phyloP scores from a whole-genome alignment of 2,797 vertebrate species.

The Masticophis lateralis region DNA sequence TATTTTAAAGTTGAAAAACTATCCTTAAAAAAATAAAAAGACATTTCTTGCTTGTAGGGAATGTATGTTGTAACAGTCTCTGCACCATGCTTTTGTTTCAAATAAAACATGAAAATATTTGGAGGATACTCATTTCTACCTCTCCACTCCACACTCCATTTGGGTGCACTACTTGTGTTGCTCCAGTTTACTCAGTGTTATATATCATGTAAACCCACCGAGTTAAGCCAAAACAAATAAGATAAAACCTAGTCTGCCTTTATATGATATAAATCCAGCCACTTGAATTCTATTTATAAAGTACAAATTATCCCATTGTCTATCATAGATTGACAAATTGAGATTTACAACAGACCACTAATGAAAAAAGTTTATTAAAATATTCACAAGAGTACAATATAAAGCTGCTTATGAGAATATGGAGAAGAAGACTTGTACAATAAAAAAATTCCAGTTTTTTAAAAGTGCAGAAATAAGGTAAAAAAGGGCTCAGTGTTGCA shows the following conservation, averaged over 20 bases:
- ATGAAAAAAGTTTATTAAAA: constrained; percentile 66
- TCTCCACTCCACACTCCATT: background rate
- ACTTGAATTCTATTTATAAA: background rate
- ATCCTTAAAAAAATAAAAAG: background rate
- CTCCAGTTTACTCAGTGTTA: background rate
- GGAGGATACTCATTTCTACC: background rate
- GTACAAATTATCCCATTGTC: background rate
- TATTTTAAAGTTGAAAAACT: background rate
- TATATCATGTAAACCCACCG: background rate
- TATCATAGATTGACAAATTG: constrained; percentile 1
- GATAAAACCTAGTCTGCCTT: background rate
- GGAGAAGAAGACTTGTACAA: constrained; percentile 43
- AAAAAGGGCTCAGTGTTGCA: constrained; percentile 43
- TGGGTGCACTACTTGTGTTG: background rate
- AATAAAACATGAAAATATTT: background rate
- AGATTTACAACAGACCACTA: constrained; percentile 44
- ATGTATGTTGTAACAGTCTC: background rate
- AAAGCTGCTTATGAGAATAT: constrained; percentile 45
- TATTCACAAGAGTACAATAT: constrained; percentile 70
- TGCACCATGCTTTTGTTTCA: background rate
- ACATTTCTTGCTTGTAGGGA: background rate
- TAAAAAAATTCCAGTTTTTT: constrained; percentile 42
- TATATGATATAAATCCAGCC: background rate
- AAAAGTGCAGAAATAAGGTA: constrained; percentile 63
- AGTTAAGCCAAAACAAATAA: background rate